phyloP scores from a whole-genome alignment of 2,113 vertebrate genomes.

The Pteropus alecto region DNA sequence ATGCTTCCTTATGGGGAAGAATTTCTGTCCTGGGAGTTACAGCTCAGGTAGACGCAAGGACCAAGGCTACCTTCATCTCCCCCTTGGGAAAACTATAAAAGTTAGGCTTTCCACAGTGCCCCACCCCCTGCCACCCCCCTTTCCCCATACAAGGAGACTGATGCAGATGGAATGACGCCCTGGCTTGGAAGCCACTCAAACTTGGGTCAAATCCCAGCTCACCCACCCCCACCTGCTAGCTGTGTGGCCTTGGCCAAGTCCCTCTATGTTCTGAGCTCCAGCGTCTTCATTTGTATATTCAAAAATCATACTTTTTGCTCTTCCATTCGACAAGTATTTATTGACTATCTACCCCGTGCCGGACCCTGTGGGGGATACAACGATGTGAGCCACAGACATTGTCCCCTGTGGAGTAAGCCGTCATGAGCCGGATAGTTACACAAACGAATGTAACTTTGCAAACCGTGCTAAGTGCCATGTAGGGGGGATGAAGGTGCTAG shows the following conservation, averaged over 20 bases:
- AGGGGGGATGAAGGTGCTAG: too few relatives aligned
- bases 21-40: background rate
- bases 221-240: background rate
- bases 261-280: background rate
- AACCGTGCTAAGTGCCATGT: background rate
- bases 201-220: background rate
- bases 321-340: background rate
- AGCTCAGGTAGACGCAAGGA: background rate
- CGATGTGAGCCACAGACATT: background rate
- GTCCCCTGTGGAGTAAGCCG: background rate
- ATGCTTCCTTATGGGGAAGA: background rate
- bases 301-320: background rate
- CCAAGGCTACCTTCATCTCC: background rate
- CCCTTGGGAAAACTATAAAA: background rate
- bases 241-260: background rate
- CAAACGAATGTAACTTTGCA: background rate
- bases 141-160: background rate
- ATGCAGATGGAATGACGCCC: too few relatives aligned
- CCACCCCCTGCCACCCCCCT: too few relatives aligned
- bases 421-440: background rate
- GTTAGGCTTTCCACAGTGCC: accelerated
- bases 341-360: background rate
- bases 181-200: background rate
- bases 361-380: background rate
- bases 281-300: background rate